phyloP scores from a whole-genome alignment of 2,797 vertebrate genomes.

The Chrosomus eos region DNA sequence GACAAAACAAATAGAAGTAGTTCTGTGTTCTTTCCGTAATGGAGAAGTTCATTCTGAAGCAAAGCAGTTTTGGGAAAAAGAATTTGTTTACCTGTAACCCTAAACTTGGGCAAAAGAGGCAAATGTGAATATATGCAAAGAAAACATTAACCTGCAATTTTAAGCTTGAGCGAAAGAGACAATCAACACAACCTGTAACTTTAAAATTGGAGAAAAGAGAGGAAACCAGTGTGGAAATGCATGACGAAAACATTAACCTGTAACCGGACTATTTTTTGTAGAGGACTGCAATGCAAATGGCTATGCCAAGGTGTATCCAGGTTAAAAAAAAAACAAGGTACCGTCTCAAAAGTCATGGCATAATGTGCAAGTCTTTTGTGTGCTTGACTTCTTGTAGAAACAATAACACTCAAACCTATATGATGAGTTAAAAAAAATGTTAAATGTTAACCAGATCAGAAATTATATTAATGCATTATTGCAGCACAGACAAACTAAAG shows the following conservation, averaged over 20 bases:
- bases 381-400: neutral
- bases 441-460: neutral
- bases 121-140: neutral
- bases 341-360: neutral
- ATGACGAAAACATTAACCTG: neutral
- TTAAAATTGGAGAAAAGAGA: neutral
- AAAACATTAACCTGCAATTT: neutral
- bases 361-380: neutral
- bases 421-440: neutral
- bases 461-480: neutral
- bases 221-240: neutral
- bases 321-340: neutral
- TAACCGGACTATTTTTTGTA: neutral
- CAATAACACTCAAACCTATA: neutral
- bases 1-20: neutral
- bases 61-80: neutral
- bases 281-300: neutral
- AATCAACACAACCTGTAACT: neutral
- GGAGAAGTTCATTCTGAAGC: neutral
- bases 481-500: neutral
- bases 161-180: neutral
- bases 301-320: too few relatives aligned
- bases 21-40: neutral
- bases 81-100: neutral
- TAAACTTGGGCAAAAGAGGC: neutral